phyloP scores from a whole-genome alignment of 2,797 vertebrate species.

The Acrossocheilus wenchowensis region DNA sequence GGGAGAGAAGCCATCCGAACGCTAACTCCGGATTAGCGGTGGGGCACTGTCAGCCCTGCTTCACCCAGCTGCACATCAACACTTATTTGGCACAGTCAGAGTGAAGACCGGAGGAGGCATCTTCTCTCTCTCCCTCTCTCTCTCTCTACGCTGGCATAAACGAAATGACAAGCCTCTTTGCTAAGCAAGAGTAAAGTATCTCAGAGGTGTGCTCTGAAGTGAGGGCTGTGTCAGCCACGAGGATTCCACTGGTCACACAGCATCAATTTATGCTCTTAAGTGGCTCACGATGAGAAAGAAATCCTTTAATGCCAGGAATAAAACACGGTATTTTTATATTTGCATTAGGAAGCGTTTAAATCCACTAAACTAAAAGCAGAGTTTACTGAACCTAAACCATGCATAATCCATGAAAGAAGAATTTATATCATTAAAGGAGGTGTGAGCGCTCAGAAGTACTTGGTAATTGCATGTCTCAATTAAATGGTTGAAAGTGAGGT shows the following conservation, averaged over 20 bases:
- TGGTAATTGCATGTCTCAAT: slow-evolving; percentile 30
- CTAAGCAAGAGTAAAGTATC: slow-evolving; percentile 37
- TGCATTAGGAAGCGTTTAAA: slow-evolving; percentile 38
- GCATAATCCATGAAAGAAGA: slow-evolving; percentile 44
- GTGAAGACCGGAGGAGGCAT: slow-evolving; percentile 32
- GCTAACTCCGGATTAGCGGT: slow-evolving; percentile 71
- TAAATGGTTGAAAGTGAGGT: slow-evolving; percentile 23
- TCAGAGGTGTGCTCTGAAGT: slow-evolving; percentile 31
- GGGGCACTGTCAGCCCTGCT: slow-evolving; percentile 65
- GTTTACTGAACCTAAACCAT: slow-evolving; percentile 38
- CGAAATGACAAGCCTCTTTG: slow-evolving; percentile 18
- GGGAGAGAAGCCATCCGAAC: slow-evolving; percentile 60
- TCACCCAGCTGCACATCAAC: slow-evolving; percentile 54
- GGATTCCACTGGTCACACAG: slow-evolving; percentile 47
- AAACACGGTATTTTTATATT: slow-evolving; percentile 50
- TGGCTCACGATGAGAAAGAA: slow-evolving; percentile 41
- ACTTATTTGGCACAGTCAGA: slow-evolving; percentile 52
- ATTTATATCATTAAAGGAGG: slow-evolving; percentile 34
- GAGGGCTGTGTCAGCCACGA: slow-evolving; percentile 38
- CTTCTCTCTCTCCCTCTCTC: background rate
- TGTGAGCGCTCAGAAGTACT: slow-evolving; percentile 11
- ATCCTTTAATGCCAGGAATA: slow-evolving; percentile 58
- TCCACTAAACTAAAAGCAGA: slow-evolving; percentile 42
- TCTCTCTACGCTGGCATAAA: background rate
- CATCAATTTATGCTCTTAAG: slow-evolving; percentile 49